Base-by-base conservation (phyloP, 1,140 invertebrate species). In the Dufourea novaeangliae region DNA sequence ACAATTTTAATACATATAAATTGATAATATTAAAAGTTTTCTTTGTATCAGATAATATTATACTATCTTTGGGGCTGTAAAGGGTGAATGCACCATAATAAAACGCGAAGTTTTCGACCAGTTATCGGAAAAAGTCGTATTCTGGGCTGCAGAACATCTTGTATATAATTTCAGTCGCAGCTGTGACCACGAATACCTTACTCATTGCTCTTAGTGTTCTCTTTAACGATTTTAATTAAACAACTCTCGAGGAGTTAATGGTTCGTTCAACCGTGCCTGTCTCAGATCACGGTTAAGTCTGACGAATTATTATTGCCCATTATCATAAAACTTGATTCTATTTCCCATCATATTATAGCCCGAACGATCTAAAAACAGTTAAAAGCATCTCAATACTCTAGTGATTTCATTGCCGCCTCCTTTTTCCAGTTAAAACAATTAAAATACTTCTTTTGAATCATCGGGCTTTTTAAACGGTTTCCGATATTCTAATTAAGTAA, bases 181-280 rank as follows among this genome's bases (percentile, higher is more conserved):
- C 61, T 73, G 61, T 39, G 59, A 22, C 56, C 69, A 62, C 37
- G 69, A 39, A 39, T 25, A 22, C 34, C 20, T 54, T 39, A 64
- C 25, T 73, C 39, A 64, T 54, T 5, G 22, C 32, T 29, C 29
- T 6, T 46, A 29, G 39, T 73, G 52, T 41, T 14, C 17, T 20
- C 6, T 34, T n/a, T 64, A 54, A 66, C 54, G 71, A 54, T 64
- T 73, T 73, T 64, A 64, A 73, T 73, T 66, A 73, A 52, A 70
- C 50, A 37, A 34, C 25, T 37, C 62, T 67, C 37, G 39, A 46
- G 27, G n/a, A 44, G 25, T 22, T 25, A 34, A 25, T 14, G 25
- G 57, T 27, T n/a, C 25, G 44, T 37, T 46, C 32, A 41, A 59
- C 20, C 22, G 10, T n/a, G 14, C 7, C 34, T 12, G 41, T 25